Evolutionary conservation across 2,113 vertebrate genomes (phyloP).

Genomic region (Myotis davidii): DNA sequence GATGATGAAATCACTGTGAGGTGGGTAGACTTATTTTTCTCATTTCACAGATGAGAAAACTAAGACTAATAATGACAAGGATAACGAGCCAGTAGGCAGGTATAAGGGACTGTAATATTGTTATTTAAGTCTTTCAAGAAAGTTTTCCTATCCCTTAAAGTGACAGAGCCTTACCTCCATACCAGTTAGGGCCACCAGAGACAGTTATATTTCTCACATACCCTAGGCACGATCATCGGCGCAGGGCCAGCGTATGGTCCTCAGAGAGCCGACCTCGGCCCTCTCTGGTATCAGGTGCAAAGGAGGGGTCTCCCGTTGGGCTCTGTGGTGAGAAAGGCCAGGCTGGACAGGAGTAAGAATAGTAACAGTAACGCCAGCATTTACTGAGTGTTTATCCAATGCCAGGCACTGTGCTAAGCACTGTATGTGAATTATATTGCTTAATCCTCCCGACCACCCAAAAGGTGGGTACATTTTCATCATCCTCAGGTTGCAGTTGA

Average conservation of each 20-base stretch:
- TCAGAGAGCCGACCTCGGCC: background rate
- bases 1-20: background rate
- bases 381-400: background rate
- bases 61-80: background rate
- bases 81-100: background rate
- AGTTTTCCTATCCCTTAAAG: background rate
- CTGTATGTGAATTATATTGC: background rate
- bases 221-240: background rate
- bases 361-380: background rate
- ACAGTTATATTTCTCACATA: fast-evolving
- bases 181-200: background rate
- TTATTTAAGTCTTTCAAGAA: background rate
- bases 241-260: background rate
- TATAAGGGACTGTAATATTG: background rate
- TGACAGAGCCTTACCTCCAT: background rate
- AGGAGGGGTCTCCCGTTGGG: background rate
- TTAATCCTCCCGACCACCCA: background rate
- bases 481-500: background rate
- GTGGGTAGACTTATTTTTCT: background rate
- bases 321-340: background rate
- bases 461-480: background rate
- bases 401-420: background rate
- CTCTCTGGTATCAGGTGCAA: background rate
- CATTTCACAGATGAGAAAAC: slow-evolving; percentile 40
- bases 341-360: background rate